phyloP scores from a whole-genome alignment of 2,888 invertebrate genomes.

The Aleiodes alternator region DNA sequence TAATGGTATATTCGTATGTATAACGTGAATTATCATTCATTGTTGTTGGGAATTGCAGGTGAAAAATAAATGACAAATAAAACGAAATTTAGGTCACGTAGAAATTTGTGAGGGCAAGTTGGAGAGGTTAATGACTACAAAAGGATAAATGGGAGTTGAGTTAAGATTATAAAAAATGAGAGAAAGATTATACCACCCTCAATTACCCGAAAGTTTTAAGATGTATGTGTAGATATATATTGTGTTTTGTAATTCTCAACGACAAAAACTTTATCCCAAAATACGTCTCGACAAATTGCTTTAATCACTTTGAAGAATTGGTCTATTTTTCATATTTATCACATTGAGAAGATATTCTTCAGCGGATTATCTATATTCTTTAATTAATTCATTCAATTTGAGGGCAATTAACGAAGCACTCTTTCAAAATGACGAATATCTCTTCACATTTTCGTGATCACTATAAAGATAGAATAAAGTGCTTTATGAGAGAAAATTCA shows the following conservation, averaged over 20 bases:
- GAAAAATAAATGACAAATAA: constrained; percentile 8
- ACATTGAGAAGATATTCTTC: too few species aligned
- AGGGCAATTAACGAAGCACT: too few species aligned
- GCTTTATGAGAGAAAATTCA: too few species aligned
- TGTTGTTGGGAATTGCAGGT: background rate
- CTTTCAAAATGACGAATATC: too few species aligned
- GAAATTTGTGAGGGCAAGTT: constrained; percentile 11
- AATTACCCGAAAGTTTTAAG: constrained; percentile 59
- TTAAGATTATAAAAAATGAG: constrained; percentile 62
- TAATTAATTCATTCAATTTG: too few species aligned
- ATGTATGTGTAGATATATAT: constrained; percentile 50
- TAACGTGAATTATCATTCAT: background rate
- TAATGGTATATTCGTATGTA: too few species aligned
- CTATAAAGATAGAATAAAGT: too few species aligned
- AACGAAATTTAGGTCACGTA: constrained; percentile 2
- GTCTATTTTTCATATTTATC: constrained; percentile 3
- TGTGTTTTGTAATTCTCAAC: constrained; percentile 47
- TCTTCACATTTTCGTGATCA: too few species aligned
- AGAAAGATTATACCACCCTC: constrained; percentile 63
- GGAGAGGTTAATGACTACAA: constrained; percentile 28
- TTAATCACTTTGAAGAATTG: constrained; percentile 23
- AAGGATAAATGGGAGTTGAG: constrained; percentile 40
- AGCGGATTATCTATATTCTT: too few species aligned
- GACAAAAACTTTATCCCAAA: constrained; percentile 8
- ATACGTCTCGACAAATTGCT: constrained; percentile 21